Conservation (phyloP, 1,140 invertebrate genomes). For the Micrasema minimum region DNA sequence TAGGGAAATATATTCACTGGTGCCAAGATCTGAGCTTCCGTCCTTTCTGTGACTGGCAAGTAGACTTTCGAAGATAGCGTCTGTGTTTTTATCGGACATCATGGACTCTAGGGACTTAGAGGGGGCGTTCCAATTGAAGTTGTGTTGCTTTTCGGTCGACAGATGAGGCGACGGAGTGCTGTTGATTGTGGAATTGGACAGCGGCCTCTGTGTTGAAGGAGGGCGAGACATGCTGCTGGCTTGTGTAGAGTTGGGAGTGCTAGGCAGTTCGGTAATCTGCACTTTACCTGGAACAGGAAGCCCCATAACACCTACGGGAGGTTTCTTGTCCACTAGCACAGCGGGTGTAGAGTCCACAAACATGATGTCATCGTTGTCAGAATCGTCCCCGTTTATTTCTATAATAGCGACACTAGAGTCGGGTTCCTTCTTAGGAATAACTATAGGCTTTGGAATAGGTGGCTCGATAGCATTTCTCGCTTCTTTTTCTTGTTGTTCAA, state of each 20-base stretch:
- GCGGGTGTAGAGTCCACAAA: conserved; percentile 41
- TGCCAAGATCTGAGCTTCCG: conserved; percentile 39
- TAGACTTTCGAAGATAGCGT: conserved; percentile 45
- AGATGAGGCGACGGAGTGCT: neutral
- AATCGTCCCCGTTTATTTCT: conserved; percentile 50
- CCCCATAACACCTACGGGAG: conserved; percentile 7
- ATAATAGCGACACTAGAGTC: conserved; percentile 39
- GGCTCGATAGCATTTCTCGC: neutral
- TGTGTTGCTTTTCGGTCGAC: conserved; percentile 48
- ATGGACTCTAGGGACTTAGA: conserved; percentile 30
- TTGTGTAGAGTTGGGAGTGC: neutral
- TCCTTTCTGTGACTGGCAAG: conserved; percentile 40
- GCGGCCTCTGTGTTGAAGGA: neutral
- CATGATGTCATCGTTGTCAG: conserved; percentile 50
- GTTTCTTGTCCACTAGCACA: conserved; percentile 43
- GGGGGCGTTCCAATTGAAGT: conserved; percentile 50
- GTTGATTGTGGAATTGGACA: conserved; percentile 6
- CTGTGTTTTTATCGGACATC: conserved; percentile 43
- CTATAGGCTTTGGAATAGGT: conserved; percentile 49
- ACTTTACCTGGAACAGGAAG: neutral
- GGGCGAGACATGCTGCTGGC: neutral
- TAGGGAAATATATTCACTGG: conserved; percentile 54
- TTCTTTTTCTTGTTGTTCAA: conserved; percentile 26
- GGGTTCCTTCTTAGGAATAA: conserved; percentile 49
- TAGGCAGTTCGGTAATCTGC: conserved; percentile 27